Evolutionary conservation across 1,140 invertebrate genomes (phyloP).

Genomic region (Brachionus manjavacas): DNA sequence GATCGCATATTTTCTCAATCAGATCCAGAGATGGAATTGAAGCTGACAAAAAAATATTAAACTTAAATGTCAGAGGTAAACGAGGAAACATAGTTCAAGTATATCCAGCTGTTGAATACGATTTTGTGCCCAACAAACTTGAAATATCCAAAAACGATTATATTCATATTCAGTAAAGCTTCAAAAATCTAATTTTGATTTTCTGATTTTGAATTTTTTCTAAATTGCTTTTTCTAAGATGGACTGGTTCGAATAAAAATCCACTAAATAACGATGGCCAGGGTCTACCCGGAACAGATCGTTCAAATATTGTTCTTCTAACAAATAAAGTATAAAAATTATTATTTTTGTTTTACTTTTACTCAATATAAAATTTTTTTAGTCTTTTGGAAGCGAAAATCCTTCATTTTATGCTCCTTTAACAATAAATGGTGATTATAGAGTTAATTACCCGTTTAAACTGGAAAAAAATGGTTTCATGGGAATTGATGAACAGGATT

Average conservation of each 20-base stretch:
- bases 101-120: conserved; percentile 53
- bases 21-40: not conserved
- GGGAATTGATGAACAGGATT: not conserved
- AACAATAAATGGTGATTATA: not conserved
- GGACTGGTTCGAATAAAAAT: conserved; percentile 53
- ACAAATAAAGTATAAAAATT: conserved; percentile 42
- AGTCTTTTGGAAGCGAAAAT: not conserved
- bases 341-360: not conserved
- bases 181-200: conserved; percentile 42
- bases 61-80: conserved; percentile 42
- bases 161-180: conserved; percentile 52
- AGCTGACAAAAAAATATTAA: not conserved
- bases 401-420: conserved; percentile 14
- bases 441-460: not conserved
- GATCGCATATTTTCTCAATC: not conserved
- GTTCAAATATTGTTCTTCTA: conserved; percentile 53
- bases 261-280: conserved; percentile 49
- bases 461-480: not conserved
- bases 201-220: conserved; percentile 53
- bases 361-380: not conserved
- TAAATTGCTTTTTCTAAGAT: conserved; percentile 50
- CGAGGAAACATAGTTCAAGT: conserved; percentile 44
- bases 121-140: conserved; percentile 49
- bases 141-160: conserved; percentile 47
- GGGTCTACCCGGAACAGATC: conserved; percentile 52